Evolutionary conservation across 2,113 vertebrate genomes (phyloP).

Genomic region (Crocuta crocuta): DNA sequence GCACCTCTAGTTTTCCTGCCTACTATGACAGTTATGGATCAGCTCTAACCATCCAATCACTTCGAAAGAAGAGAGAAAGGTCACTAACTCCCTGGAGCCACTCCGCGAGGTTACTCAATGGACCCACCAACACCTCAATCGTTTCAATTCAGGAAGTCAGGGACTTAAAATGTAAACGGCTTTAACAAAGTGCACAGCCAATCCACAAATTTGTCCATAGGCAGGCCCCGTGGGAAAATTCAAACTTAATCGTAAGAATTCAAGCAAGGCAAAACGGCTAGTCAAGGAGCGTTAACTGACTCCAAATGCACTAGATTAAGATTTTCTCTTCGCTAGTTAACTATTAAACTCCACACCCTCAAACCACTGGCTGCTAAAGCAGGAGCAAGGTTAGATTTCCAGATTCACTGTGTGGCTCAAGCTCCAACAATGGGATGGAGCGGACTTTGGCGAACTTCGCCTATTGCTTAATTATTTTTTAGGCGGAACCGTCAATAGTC

Average conservation of each 20-base stretch:
- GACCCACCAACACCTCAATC: neutral
- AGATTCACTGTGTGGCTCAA: neutral
- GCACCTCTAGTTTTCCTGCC: neutral
- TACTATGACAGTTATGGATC: neutral
- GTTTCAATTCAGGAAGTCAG: neutral
- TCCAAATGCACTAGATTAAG: neutral
- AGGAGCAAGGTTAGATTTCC: neutral
- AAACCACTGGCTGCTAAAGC: neutral
- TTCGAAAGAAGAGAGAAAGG: constrained; percentile 61
- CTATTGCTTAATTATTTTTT: constrained; percentile 13
- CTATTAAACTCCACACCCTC: constrained; percentile 59
- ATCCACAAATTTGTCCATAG: neutral
- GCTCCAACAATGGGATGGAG: neutral
- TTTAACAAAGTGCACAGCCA: neutral
- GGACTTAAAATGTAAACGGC: neutral
- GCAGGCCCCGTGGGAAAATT: neutral
- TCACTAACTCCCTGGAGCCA: neutral
- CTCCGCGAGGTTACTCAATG: neutral
- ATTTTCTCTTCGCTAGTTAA: constrained; percentile 57
- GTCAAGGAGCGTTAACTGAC: neutral
- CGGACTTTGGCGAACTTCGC: neutral
- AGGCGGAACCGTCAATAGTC: neutral
- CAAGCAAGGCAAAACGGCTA: neutral
- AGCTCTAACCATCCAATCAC: neutral
- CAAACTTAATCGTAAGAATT: neutral